These are phyloP conservation scores for Nannobrachium achirus DNA, from an alignment of 2,113 vertebrate species.

Conservation along the genomic window DNA sequence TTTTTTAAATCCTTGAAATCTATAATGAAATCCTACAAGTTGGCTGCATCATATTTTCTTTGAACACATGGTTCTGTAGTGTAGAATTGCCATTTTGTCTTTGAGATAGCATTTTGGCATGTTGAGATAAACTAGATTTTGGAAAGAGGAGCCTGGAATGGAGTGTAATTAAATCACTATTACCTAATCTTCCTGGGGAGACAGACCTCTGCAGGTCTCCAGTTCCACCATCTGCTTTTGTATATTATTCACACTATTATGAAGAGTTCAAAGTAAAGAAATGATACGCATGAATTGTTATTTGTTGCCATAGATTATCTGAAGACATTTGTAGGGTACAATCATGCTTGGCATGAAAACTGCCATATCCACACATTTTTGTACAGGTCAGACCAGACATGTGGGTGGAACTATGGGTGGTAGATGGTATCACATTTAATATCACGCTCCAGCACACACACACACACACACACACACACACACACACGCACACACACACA, in stretches of 20 bases:
- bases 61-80: too few species aligned
- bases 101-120: not conserved
- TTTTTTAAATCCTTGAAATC: slow-evolving; percentile 24
- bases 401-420: slow-evolving; percentile 38
- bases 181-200: too few species aligned
- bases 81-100: too few species aligned
- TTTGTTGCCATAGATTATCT: slow-evolving; percentile 28
- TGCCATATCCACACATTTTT: slow-evolving; percentile 25
- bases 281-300: not conserved
- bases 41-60: not conserved
- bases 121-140: not conserved
- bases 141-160: not conserved
- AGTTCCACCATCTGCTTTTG: too few species aligned
- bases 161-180: not conserved
- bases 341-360: slow-evolving; percentile 37
- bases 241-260: not conserved
- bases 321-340: slow-evolving; percentile 2
- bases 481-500: not conserved
- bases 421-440: slow-evolving; percentile 10
- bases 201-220: too few species aligned
- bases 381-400: slow-evolving; percentile 30
- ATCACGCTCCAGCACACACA: slow-evolving; percentile 17
- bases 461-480: slow-evolving; percentile 22
- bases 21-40: slow-evolving; percentile 8
- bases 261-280: not conserved